A percentile compares a stretch with the other conserved stretches of the same genome.
Evolutionary conservation across 2,797 vertebrate genomes (phyloP).

Genomic region (Tolypeutes matacus): DNA sequence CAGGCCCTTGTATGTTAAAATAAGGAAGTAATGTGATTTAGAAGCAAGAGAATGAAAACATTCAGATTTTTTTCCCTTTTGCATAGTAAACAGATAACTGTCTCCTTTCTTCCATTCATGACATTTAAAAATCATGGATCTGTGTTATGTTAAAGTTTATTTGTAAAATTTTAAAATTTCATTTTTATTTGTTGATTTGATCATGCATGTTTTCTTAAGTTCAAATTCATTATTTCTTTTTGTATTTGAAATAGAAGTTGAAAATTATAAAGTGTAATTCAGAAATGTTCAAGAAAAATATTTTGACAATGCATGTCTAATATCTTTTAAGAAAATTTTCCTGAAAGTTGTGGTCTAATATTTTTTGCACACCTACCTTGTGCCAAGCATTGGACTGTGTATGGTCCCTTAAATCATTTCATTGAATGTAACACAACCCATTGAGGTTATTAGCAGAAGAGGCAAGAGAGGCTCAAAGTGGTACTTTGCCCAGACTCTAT

Average conservation of each 20-base stretch:
- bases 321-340: slow-evolving; percentile 40
- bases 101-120: background rate
- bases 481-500: background rate
- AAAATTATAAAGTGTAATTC: slow-evolving; percentile 35
- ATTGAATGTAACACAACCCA: background rate
- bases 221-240: background rate
- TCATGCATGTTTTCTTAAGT: background rate
- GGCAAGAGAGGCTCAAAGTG: background rate
- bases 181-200: slow-evolving; percentile 10
- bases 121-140: background rate
- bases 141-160: background rate
- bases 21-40: background rate
- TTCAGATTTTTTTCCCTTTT: background rate
- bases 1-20: background rate
- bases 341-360: background rate
- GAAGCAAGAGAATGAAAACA: background rate
- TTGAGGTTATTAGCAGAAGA: background rate
- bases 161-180: slow-evolving; percentile 35
- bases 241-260: slow-evolving; percentile 11
- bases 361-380: slow-evolving; percentile 2
- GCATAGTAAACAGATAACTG: background rate
- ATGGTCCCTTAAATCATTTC: background rate
- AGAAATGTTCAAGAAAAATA: slow-evolving; percentile 10
- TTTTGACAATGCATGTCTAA: slow-evolving; percentile 22
- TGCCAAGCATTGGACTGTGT: background rate